phyloP scores from a whole-genome alignment of 2,888 invertebrate species.

The Pammene fasciana region DNA sequence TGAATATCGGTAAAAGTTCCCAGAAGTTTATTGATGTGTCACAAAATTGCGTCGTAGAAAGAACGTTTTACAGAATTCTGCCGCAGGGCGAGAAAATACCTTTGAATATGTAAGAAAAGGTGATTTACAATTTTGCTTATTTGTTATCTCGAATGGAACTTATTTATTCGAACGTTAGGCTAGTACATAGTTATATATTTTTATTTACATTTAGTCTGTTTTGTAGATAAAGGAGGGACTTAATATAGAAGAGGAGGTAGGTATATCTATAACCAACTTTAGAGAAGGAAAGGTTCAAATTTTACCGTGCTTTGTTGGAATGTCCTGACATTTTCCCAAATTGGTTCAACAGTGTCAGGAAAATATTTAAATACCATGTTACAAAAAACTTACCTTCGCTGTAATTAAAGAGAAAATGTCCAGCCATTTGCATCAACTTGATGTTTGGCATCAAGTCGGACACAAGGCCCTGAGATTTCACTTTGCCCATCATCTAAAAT shows the following conservation, averaged over 20 bases:
- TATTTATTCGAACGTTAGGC: no score
- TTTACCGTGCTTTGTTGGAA: no score
- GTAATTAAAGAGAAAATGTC: constrained; percentile 92
- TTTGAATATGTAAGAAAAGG: background rate
- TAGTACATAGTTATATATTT: no score
- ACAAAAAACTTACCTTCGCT: constrained; percentile 79
- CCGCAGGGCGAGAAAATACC: background rate
- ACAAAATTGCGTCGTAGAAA: constrained; percentile 9
- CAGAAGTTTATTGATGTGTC: constrained; percentile 1
- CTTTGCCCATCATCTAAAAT: constrained; percentile 77
- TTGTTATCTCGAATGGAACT: no score
- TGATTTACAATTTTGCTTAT: constrained; percentile 1
- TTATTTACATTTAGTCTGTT: no score
- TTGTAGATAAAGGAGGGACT: no score
- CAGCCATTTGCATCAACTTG: constrained; percentile 88
- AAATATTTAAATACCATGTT: no score
- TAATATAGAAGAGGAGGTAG: no score
- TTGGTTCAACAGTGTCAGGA: no score
- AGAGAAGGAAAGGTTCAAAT: no score
- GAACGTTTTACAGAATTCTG: background rate
- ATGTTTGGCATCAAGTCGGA: constrained; percentile 93
- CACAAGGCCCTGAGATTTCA: constrained; percentile 86
- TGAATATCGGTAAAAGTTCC: background rate
- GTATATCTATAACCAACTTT: no score
- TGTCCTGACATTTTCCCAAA: no score